Conservation (phyloP, 1,140 invertebrate genomes). For the Ceratosolen fusciceps region DNA sequence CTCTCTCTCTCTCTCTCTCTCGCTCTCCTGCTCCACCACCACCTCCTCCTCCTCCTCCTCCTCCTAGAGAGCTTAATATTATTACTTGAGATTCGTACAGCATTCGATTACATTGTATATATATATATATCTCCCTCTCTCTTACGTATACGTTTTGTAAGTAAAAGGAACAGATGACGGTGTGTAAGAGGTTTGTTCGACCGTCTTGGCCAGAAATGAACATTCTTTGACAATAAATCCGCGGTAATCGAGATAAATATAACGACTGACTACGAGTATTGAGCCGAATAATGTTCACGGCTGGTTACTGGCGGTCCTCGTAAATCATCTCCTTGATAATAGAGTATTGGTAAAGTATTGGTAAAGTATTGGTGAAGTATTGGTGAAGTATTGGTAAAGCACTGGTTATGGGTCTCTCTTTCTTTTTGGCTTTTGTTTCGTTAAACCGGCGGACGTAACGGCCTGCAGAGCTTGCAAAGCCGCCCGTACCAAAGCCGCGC, state of each 20-base stretch:
- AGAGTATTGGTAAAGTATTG: too few relatives aligned
- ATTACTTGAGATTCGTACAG: not conserved
- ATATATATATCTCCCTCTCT: not conserved
- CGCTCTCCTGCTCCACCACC: too few relatives aligned
- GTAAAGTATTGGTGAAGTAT: too few relatives aligned
- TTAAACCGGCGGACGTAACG: not conserved
- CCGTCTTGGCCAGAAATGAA: not conserved
- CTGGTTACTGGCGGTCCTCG: too few relatives aligned
- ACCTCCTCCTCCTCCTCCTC: too few relatives aligned
- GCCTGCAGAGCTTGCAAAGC: not conserved
- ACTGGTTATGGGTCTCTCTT: not conserved
- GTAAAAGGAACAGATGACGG: not conserved
- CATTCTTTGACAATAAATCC: not conserved
- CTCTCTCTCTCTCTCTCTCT: too few relatives aligned
- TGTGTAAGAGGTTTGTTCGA: too few relatives aligned
- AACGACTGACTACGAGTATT: not conserved
- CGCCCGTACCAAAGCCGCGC: slow-evolving; percentile 22
- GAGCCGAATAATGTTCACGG: not conserved
- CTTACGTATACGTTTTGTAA: not conserved
- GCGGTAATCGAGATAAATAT: too few relatives aligned
- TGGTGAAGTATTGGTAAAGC: not conserved
- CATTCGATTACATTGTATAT: too few relatives aligned
- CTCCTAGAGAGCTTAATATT: not conserved
- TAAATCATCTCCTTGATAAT: too few relatives aligned
- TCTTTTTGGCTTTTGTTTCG: not conserved